Evolutionary conservation across 2,888 invertebrate genomes (phyloP), one percentile per base, ranked within the genome.

Genomic region (Pheosia tremula): DNA sequence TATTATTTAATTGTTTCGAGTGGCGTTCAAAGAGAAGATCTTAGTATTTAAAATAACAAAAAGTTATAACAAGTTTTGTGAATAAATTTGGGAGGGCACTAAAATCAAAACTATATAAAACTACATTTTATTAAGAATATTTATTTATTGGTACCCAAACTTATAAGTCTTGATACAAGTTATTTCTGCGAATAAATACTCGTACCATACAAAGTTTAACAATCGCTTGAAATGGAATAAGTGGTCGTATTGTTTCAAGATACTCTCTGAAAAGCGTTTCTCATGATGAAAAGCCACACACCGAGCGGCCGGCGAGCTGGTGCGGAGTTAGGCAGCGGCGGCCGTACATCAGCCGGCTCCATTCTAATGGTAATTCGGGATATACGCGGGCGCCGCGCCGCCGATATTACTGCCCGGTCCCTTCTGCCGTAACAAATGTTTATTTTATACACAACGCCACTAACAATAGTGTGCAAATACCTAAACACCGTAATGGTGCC

Each of bases 401-500:
- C 85, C 87, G 89, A 91, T 91, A 92, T 91, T 91, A 91, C 75
- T 90, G 85, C 77, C 86, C 85, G 75, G 83, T 82, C 87, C 89
- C 86, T 86, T 83, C 83, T 80, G 84, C 87, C 84, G 87, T 93
- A 93, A 93, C 93, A 92, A 93, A 93, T 93, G 93, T 93, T 93
- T 92, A 93, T 93, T 93, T 93, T 93, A 93, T 93, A 93, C 93
- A 91, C 93, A 92, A 85, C 90, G 91, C 89, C 91, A 91, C 91
- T 93, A 91, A 93, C 93, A 93, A 93, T 93, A 93, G 93, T 93
- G 88, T 83, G 92, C 90, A 93, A 93, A 93, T 90, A 93, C 93
- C 93, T 93, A 92, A 91, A 91, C 93, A 89, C 84, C 87, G 86
- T 90, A 88, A 89, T 88, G 91, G 88, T 77, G 84, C 83, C 83